phyloP scores from a whole-genome alignment of 23 tunicate genomes.

The Trididemnum miniatum region DNA sequence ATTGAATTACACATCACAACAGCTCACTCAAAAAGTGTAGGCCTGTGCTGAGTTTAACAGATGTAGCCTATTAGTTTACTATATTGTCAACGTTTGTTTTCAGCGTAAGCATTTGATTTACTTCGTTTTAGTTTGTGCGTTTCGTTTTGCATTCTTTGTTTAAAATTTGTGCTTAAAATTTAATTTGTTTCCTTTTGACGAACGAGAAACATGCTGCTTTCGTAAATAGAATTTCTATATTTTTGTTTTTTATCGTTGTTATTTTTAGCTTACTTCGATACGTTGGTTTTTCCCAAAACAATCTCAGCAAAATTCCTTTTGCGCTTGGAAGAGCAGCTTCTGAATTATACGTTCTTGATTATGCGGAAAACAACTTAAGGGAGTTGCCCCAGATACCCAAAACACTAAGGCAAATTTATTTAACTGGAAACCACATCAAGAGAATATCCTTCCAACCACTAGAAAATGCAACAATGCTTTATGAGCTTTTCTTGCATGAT shows the following conservation, averaged over 20 bases:
- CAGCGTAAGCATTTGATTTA: too few species aligned
- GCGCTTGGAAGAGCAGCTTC: constrained; percentile 7
- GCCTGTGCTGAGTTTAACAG: too few species aligned
- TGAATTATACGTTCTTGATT: constrained; percentile 52
- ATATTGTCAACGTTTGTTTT: too few species aligned
- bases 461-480: constrained; percentile 26
- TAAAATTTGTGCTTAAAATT: too few species aligned
- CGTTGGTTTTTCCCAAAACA: constrained; percentile 54
- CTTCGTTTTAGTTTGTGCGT: too few species aligned
- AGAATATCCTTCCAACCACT: constrained; percentile 11
- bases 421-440: constrained; percentile 21
- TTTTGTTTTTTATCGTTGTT: background rate
- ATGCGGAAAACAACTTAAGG: constrained; percentile 42
- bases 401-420: constrained; percentile 32
- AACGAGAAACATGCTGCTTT: too few species aligned
- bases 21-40: too few species aligned
- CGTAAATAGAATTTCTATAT: too few species aligned
- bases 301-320: constrained; percentile 27
- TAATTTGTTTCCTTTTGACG: too few species aligned
- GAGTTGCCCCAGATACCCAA: constrained; percentile 46
- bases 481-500: constrained; percentile 29
- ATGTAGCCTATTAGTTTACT: too few species aligned
- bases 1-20: too few species aligned
- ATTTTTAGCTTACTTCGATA: constrained; percentile 31
- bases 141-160: too few species aligned